Conservation (phyloP, 2,888 invertebrate species). For the Ramazzottius varieornatus region DNA sequence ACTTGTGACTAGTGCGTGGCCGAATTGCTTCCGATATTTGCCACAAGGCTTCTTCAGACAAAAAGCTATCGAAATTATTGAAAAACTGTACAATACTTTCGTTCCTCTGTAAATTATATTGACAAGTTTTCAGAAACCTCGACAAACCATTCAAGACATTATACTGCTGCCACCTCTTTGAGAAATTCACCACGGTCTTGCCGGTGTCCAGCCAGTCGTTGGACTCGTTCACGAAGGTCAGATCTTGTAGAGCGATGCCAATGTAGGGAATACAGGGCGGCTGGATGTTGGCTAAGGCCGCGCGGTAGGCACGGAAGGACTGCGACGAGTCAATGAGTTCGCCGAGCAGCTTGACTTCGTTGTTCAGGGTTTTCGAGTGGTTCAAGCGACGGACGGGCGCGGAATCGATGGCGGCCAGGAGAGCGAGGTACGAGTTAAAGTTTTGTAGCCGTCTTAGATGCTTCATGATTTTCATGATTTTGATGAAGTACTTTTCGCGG, state of each 20-base stretch:
- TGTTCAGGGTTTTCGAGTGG: conserved; percentile 69
- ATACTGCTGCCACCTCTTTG: conserved; percentile 94
- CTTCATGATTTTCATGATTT: conserved; percentile 90
- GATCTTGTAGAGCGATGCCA: conserved; percentile 84
- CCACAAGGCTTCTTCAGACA: conserved; percentile 95
- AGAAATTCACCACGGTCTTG: conserved; percentile 47
- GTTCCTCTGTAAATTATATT: conserved; percentile 71
- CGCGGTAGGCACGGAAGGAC: conserved; percentile 84
- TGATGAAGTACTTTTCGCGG: conserved; percentile 47
- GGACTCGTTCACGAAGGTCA: conserved; percentile 96
- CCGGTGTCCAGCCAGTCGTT: conserved; percentile 61
- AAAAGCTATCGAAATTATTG: conserved; percentile 78
- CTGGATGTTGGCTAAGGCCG: conserved; percentile 69
- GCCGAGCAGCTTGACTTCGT: conserved; percentile 65
- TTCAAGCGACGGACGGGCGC: conserved; percentile 64
- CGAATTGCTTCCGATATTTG: conserved; percentile 87
- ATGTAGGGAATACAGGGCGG: conserved; percentile 98
- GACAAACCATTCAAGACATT: conserved; percentile 94
- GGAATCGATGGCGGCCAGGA: conserved; percentile 82
- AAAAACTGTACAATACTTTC: conserved; percentile 80
- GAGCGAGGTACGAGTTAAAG: conserved; percentile 88
- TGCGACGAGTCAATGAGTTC: conserved; percentile 89
- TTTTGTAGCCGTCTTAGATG: conserved; percentile 85
- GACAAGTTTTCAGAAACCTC: conserved; percentile 86
- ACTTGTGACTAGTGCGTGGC: too few species aligned